Conservation (phyloP, 2,797 vertebrate genomes). For the Lates japonicus region DNA sequence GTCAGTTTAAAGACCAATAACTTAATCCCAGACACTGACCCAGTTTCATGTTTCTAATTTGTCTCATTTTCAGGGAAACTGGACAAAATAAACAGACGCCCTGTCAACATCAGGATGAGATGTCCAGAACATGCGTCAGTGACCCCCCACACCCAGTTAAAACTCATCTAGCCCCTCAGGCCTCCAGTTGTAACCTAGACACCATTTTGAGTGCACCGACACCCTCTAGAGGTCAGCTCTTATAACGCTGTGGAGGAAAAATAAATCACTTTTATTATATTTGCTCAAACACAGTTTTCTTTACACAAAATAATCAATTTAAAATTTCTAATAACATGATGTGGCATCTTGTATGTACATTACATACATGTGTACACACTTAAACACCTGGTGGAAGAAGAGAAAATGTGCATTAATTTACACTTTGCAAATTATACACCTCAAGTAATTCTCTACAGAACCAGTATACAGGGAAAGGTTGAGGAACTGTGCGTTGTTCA, state of each 20-base stretch:
- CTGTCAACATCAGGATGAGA: not conserved
- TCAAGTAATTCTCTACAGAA: not conserved
- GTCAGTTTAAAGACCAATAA: not conserved
- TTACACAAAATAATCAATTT: conserved; percentile 21
- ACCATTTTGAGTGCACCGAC: conserved; percentile 13
- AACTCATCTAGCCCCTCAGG: not conserved
- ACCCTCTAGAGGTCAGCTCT: conserved; percentile 62
- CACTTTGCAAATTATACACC: not conserved
- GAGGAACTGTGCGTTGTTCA: conserved; percentile 1
- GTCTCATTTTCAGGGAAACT: not conserved
- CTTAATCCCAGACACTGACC: not conserved
- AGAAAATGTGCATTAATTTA: not conserved
- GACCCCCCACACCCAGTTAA: conserved; percentile 6
- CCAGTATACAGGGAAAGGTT: not conserved
- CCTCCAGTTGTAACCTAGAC: not conserved
- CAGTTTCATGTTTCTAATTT: not conserved
- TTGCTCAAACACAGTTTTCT: not conserved
- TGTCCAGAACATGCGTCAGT: not conserved
- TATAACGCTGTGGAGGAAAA: not conserved
- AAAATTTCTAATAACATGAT: not conserved
- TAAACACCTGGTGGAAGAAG: not conserved
- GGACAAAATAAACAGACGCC: not conserved
- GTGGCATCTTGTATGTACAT: conserved; percentile 30
- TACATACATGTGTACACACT: conserved; percentile 16
- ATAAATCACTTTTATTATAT: not conserved